A percentile compares a stretch with the other conserved stretches of the same genome.
These are phyloP conservation scores for Batillaria attramentaria DNA, from an alignment of 1,140 invertebrate species.

Conservation along the genomic window DNA sequence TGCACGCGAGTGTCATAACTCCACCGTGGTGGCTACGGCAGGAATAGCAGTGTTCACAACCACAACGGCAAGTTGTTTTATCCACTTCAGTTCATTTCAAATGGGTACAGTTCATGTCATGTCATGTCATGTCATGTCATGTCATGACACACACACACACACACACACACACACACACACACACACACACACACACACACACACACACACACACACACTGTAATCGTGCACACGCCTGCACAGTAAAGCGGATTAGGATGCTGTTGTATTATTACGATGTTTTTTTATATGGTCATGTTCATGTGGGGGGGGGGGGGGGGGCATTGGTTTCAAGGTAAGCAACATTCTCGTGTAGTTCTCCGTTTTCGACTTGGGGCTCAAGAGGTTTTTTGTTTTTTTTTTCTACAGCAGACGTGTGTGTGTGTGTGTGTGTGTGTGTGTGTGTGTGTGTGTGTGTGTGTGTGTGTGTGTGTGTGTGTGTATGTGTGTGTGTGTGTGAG, in stretches of 20 bases:
- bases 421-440: conserved; percentile 18
- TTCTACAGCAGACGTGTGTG: too few species aligned
- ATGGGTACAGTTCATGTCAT: background rate
- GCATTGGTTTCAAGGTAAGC: too few species aligned
- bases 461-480: background rate
- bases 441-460: background rate
- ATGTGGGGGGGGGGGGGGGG: too few species aligned
- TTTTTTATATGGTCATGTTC: too few species aligned
- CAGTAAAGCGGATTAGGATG: too few species aligned
- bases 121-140: background rate
- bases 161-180: background rate
- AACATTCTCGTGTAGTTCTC: too few species aligned
- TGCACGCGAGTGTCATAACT: conserved; percentile 27
- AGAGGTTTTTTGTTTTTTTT: too few species aligned
- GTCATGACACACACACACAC: background rate
- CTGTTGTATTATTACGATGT: too few species aligned
- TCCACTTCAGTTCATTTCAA: background rate
- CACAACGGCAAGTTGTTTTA: background rate
- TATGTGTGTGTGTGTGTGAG: conserved; percentile 23
- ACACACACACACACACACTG: too few species aligned
- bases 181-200: too few species aligned
- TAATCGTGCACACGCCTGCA: too few species aligned
- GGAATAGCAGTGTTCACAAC: background rate
- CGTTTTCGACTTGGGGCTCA: too few species aligned
- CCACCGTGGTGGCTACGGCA: background rate